Evolutionary conservation across 2,797 vertebrate genomes (phyloP), one percentile per base, ranked within the genome.

Genomic region (Poecile montanus): DNA sequence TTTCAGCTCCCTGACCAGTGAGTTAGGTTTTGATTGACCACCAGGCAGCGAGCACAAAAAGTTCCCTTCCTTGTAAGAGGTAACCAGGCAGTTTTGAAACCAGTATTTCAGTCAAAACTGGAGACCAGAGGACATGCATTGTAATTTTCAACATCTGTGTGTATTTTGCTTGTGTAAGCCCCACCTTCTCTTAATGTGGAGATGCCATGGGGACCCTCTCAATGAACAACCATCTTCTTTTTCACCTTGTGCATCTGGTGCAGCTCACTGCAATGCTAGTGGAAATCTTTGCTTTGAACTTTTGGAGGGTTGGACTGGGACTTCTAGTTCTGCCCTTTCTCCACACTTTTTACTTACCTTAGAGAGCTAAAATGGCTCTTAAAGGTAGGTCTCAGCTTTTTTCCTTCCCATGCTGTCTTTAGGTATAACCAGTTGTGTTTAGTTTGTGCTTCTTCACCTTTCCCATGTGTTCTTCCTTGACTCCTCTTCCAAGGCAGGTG

Each of bases 1-100:
- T 91, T 89, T 85, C 76, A 80, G 83, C 70, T 91, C 67, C 48
- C 53, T 86, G 77, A 74, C 63, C 36, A 67, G 60, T 48, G 36
- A 78, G 23, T 61, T 78, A 84, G 22, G 20, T 60, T 93, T 85
- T 95, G 85, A 88, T n/a, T 93, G 88, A 86, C 62, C 0, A 0
- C 61, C 23, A 30, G 75, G 70, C 74, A 93, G 66, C 0, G 0
- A 78, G 82, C 81, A 67, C 53, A 88, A 70, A 61, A 68, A 16
- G 2, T 66, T 94, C 60, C 7, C 19, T 90, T 83, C 58, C 58
- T 73, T 38, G 0, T 47, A n/a, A 84, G 44, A 53, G 23, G 68
- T 70, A 84, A 80, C 53, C 8, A 1, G 6, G 80, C 73, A 81
- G 65, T 82, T 65, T 91, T 48, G 74, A 88, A 88, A 89, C 10